Evolutionary conservation across 2,888 invertebrate species (phyloP), one percentile per base, ranked within the genome.

Genomic region (Lathronympha strigana): DNA sequence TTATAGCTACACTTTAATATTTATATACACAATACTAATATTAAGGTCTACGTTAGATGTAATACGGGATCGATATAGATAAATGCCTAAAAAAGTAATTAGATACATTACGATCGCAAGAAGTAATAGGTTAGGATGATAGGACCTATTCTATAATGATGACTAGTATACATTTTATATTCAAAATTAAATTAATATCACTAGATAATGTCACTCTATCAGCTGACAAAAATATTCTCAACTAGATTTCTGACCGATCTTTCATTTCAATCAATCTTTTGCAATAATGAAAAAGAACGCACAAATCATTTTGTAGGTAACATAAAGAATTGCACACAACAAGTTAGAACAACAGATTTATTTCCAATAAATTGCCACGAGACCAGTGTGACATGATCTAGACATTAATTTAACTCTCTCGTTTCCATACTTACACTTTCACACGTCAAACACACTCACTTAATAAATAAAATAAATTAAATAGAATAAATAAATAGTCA

Each of bases 401-500:
- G 92, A 92, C 89, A 92, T 92, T 92, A 92, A 92, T 92, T 92
- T 88, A 92, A 86, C 85, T 87, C 83, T 84, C 82, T 86, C 82
- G 81, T 79, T 84, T 88, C 82, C 89, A 90, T 88, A 84, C 90
- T 85, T 84, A 87, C 90, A 85, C 91, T 82, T 89, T 87, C 92
- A 90, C 87, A 87, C 91, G 80, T 86, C 90, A 88, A 81, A 79
- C 91, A 86, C 86, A 83, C 92, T 82, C 91, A 93, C 93, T 93
- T 92, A 93, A 93, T 93, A 93, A 93, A 92, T 93, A 84, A 93
- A 92, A 92, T 91, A 93, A 88, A 91, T 90, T 88, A 92, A 89
- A 90, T 92, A 91, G 86, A 90, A 92, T 93, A 92, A 92, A 92
- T 92, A 90, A 90, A 90, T 92, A 88, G 88, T 91, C 87, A 92